Evolutionary conservation across 2,888 invertebrate species (phyloP).

Genomic region (Steromphala cineraria): DNA sequence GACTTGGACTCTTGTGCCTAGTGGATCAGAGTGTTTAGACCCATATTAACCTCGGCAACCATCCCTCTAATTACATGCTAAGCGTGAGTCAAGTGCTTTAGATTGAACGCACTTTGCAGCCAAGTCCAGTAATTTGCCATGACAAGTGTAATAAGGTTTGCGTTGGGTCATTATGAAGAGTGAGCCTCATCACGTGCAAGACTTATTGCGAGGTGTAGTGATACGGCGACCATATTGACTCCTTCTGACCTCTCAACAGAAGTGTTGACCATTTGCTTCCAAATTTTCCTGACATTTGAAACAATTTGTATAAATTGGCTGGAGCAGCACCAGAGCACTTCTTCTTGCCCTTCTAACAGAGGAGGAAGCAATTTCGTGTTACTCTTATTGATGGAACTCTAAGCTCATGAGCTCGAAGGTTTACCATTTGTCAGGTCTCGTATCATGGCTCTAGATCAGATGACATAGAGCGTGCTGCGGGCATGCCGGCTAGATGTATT

Average conservation of each 20-base stretch:
- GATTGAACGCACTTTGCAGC: not conserved
- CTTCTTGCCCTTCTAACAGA: too few species aligned
- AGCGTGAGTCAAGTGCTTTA: not conserved
- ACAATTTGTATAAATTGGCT: too few species aligned
- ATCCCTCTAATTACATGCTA: not conserved
- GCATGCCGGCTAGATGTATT: too few species aligned
- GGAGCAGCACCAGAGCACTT: too few species aligned
- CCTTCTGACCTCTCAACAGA: not conserved
- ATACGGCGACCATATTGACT: not conserved
- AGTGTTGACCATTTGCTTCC: not conserved
- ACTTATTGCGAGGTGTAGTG: not conserved
- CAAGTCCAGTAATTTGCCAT: not conserved
- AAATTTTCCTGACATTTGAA: too few species aligned
- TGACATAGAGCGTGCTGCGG: not conserved
- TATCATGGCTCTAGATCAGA: too few species aligned
- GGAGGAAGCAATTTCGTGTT: too few species aligned
- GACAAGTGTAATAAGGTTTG: slow-evolving; percentile 6
- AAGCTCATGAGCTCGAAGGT: too few species aligned
- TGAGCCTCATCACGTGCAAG: not conserved
- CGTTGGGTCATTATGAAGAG: not conserved
- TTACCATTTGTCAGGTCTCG: too few species aligned
- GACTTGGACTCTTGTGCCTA: not conserved
- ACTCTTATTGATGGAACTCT: too few species aligned
- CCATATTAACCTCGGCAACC: not conserved
- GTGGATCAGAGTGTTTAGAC: not conserved